Evolutionary conservation across 37 sponge, comb jelly and placozoan genomes (phyloP).

Genomic region (Haliclona indistincta): DNA sequence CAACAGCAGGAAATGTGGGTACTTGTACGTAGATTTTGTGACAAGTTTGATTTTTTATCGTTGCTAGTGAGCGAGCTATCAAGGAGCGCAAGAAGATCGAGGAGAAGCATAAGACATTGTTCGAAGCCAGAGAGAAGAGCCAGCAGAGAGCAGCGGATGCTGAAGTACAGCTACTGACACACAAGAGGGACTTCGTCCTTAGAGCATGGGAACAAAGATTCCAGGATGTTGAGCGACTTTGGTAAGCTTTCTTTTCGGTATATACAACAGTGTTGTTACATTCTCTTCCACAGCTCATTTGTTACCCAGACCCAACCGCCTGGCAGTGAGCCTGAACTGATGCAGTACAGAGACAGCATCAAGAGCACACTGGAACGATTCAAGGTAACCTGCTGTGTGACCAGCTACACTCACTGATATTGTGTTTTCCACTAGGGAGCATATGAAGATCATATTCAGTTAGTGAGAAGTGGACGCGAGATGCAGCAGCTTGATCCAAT

Average conservation of each 20-base stretch:
- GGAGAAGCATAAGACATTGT: background rate
- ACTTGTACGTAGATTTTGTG: no score
- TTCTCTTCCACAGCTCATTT: background rate
- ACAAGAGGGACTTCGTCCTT: constrained; percentile 12
- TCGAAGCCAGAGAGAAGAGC: background rate
- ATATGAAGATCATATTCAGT: constrained; percentile 29
- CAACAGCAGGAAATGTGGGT: background rate
- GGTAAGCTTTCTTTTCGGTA: constrained; percentile 12
- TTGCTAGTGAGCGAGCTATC: constrained; percentile 14
- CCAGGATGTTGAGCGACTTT: constrained; percentile 24
- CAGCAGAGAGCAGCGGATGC: constrained; percentile 26
- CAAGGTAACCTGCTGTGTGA: constrained; percentile 7
- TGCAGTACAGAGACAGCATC: constrained; percentile 32
- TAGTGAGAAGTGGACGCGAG: constrained; percentile 31
- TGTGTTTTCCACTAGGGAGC: background rate
- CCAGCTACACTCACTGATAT: background rate
- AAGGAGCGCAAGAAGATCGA: constrained; percentile 5
- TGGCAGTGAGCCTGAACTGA: background rate
- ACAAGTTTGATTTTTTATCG: no score
- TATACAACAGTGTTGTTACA: background rate
- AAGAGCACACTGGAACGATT: constrained; percentile 29
- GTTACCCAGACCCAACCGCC: background rate
- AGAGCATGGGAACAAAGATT: constrained; percentile 19
- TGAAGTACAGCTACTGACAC: constrained; percentile 34
- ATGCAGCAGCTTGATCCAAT: constrained; percentile 5